Evolutionary conservation across 2,888 invertebrate species (phyloP).

Genomic region (Trissolcus japonicus): DNA sequence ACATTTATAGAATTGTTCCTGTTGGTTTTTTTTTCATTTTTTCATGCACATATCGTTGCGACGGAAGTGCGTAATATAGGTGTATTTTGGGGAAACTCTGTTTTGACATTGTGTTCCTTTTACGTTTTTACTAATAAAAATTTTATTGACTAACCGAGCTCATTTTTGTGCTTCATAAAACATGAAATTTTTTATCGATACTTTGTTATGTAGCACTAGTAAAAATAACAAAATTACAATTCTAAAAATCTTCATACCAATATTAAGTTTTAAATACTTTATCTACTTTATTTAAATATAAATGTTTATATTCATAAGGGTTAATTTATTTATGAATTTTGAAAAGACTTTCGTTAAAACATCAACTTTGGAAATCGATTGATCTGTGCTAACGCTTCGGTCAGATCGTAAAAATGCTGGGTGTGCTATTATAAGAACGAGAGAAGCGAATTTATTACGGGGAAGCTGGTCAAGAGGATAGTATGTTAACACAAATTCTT

Average conservation of each 20-base stretch:
- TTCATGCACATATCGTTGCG: too few species aligned
- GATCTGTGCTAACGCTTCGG: conserved; percentile 10
- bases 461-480: conserved; percentile 17
- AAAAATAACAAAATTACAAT: conserved; percentile 1
- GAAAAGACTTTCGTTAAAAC: not conserved
- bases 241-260: not conserved
- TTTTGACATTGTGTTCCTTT: too few species aligned
- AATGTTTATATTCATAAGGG: not conserved
- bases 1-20: not conserved
- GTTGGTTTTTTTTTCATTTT: not conserved
- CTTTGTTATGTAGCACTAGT: not conserved
- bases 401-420: not conserved
- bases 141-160: too few species aligned
- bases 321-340: not conserved
- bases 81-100: too few species aligned
- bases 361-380: conserved; percentile 13
- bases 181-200: not conserved
- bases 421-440: conserved; percentile 22
- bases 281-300: too few species aligned
- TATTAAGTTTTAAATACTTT: not conserved
- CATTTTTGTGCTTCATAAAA: not conserved
- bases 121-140: too few species aligned
- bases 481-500: conserved; percentile 20
- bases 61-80: too few species aligned
- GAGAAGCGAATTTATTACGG: conserved; percentile 6